These are phyloP conservation scores for Mesembrinibis cayennensis DNA, from an alignment of 2,113 vertebrate species.

Conservation along the genomic window DNA sequence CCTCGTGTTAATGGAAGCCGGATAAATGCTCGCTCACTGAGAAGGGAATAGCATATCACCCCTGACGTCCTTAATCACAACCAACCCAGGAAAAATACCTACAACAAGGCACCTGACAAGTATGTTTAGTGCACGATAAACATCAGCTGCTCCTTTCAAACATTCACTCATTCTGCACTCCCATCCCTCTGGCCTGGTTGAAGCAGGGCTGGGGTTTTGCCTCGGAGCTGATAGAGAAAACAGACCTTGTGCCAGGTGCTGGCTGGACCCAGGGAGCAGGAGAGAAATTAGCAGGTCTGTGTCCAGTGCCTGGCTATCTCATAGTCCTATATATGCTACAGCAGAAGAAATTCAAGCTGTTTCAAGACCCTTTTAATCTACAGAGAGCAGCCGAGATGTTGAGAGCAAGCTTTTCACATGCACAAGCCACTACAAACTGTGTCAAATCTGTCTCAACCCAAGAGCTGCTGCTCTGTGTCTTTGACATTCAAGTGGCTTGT, in stretches of 20 bases:
- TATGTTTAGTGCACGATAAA: neutral
- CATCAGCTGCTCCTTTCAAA: neutral
- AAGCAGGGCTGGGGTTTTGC: neutral
- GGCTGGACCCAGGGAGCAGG: neutral
- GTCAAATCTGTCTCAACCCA: neutral
- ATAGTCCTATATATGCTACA: neutral
- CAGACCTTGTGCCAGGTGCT: neutral
- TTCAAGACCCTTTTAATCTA: neutral
- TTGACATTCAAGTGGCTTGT: conserved; percentile 26
- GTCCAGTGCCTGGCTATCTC: neutral
- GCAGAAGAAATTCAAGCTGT: neutral
- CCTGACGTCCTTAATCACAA: neutral
- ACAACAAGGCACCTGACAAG: neutral
- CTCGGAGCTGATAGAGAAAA: neutral
- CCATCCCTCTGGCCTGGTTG: neutral
- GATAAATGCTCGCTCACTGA: neutral
- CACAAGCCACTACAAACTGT: neutral
- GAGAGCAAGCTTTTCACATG: neutral
- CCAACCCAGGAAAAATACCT: neutral
- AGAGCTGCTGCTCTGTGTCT: neutral
- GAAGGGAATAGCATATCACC: neutral
- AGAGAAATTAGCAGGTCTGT: neutral
- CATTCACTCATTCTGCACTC: neutral
- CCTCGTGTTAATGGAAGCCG: neutral
- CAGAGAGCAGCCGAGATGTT: neutral